Conservation (phyloP, 1,140 invertebrate species). For the Lepidostoma basale region DNA sequence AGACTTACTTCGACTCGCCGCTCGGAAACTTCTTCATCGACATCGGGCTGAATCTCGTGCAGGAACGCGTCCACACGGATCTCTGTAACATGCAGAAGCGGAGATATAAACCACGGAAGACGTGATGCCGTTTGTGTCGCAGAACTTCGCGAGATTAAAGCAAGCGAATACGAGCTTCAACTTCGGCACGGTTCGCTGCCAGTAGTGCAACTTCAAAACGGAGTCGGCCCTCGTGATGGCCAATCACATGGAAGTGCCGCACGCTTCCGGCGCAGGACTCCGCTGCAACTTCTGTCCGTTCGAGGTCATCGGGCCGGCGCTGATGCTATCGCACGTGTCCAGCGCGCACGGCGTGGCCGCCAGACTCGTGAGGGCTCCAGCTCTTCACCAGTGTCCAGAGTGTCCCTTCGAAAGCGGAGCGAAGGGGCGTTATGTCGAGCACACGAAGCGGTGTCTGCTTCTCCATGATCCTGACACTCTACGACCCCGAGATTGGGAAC, state of each 20-base stretch:
- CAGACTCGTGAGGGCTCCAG: no score
- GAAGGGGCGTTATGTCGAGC: no score
- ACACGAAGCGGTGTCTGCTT: no score
- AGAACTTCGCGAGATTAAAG: conserved; percentile 6
- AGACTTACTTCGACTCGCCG: background rate
- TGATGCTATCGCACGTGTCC: no score
- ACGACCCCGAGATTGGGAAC: no score
- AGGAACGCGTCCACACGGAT: conserved; percentile 13
- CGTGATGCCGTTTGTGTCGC: conserved; percentile 2
- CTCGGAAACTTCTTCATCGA: conserved; percentile 16
- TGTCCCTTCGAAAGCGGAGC: no score
- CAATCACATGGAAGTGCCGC: conserved; percentile 19
- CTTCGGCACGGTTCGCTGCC: background rate
- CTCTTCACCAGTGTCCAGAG: no score
- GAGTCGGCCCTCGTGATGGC: conserved; percentile 19
- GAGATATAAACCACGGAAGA: background rate
- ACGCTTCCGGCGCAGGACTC: no score
- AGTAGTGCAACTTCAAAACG: conserved; percentile 7
- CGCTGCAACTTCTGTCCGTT: no score
- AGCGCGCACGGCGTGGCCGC: no score
- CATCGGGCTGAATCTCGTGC: conserved; percentile 1
- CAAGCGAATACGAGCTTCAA: background rate
- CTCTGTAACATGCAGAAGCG: background rate
- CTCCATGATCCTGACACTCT: no score
- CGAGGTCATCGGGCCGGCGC: no score